Evolutionary conservation across 2,113 vertebrate genomes (phyloP), one percentile per base, ranked within the genome.

Genomic region (Manacus vitellinus): DNA sequence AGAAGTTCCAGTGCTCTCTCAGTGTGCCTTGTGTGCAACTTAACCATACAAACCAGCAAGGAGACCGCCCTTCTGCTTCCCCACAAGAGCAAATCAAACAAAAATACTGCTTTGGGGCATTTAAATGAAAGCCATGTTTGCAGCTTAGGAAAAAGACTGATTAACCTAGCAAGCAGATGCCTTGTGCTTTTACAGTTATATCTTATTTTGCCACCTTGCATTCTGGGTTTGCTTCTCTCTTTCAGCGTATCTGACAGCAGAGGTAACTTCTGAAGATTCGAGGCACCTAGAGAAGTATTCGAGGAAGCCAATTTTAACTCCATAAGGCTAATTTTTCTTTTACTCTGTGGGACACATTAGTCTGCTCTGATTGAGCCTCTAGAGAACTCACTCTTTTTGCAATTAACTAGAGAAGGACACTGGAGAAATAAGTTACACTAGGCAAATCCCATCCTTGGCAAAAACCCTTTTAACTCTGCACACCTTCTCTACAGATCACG

Each of bases 401-500:
- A 80, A 81, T 93, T 91, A 95, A 87, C 81, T 90, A 47, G 31
- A 58, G 65, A 72, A 90, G 30, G 62, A 79, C 2, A 0, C 21
- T 31, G 58, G 62, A 91, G 74, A 93, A 75, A 92, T 79, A 41
- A 76, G 85, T 82, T 55, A 85, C 43, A 72, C 3, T 4, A 92
- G 35, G 61, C 61, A 93, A 91, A 91, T 85, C 12, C n/a, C 66
- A 79, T 27, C 37, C 52, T 47, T n/a, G 41, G 68, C 63, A 92
- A 94, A 94, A 77, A 10, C 19, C 41, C 73, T 81, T 94, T 95
- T 88, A 92, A 65, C 89, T 87, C 47, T 35, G 71, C 39, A 85
- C 75, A 93, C 74, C 37, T 76, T 51, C 82, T 80, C 68, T 44
- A 58, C 39, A 80, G 78, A 86, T 59, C 3, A 4, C 49, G 52